Evolutionary conservation across 2,888 invertebrate genomes (phyloP).

Genomic region (Coleophora deauratella): DNA sequence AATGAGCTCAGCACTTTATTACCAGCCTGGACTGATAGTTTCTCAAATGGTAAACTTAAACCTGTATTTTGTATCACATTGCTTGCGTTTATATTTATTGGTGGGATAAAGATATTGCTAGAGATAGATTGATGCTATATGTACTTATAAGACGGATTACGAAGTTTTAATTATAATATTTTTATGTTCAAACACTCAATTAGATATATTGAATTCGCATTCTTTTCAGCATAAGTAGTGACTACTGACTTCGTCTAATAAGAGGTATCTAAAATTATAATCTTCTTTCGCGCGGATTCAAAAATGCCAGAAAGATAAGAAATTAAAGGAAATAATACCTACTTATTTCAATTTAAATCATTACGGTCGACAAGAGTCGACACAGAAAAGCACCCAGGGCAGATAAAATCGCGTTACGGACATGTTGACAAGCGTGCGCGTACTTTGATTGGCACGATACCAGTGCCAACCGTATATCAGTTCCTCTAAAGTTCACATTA

Average conservation of each 20-base stretch:
- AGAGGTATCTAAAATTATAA: too few species aligned
- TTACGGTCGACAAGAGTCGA: slow-evolving; percentile 14
- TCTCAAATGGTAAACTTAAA: slow-evolving; percentile 20
- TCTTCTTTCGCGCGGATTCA: too few species aligned
- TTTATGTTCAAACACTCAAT: too few species aligned
- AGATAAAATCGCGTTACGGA: slow-evolving; percentile 44
- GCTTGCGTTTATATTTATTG: not conserved
- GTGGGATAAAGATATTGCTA: not conserved
- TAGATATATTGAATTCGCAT: too few species aligned
- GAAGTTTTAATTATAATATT: too few species aligned
- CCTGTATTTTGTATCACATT: slow-evolving; percentile 1
- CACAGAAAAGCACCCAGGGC: slow-evolving; percentile 41
- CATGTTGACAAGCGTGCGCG: slow-evolving; percentile 58
- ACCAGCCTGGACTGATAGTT: slow-evolving; percentile 1
- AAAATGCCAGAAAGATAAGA: too few species aligned
- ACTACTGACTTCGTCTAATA: too few species aligned
- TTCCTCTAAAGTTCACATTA: slow-evolving; percentile 2
- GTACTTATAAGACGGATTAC: too few species aligned
- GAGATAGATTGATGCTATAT: too few species aligned
- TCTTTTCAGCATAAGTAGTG: too few species aligned
- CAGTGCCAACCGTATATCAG: slow-evolving; percentile 4
- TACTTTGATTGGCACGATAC: slow-evolving; percentile 14
- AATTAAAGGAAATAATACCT: too few species aligned
- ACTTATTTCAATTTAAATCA: slow-evolving; percentile 22
- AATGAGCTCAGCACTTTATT: slow-evolving; percentile 46